Conservation (phyloP, 92 coral and sea anemone species). For the Paramuricea clavata region DNA sequence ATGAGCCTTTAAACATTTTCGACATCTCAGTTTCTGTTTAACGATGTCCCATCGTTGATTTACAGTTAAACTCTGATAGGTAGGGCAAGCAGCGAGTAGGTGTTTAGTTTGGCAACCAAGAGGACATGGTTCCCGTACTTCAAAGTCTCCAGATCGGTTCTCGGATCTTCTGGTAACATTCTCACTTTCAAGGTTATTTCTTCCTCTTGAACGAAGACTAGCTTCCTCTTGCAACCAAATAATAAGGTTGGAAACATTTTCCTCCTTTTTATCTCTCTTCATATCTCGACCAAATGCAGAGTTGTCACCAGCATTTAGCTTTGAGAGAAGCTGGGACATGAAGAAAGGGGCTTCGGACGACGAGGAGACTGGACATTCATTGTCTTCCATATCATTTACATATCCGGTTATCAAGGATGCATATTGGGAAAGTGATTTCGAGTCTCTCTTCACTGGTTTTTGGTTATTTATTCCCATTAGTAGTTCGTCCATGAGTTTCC, state of each 20-base stretch:
- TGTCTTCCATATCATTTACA: slow-evolving; percentile 65
- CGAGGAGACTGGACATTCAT: slow-evolving; percentile 48
- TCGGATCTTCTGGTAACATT: not conserved
- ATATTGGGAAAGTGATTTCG: slow-evolving; percentile 60
- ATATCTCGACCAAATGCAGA: slow-evolving; percentile 55
- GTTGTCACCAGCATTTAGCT: slow-evolving; percentile 60
- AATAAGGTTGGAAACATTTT: slow-evolving; percentile 53
- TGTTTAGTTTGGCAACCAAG: slow-evolving; percentile 71
- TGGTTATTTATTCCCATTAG: slow-evolving; percentile 59
- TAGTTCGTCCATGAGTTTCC: slow-evolving; percentile 75
- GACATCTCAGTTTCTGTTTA: slow-evolving; percentile 60
- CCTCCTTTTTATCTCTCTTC: slow-evolving; percentile 27
- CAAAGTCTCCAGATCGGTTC: not conserved
- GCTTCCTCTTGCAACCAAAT: slow-evolving; percentile 72
- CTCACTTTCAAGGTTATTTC: slow-evolving; percentile 6
- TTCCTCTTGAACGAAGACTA: slow-evolving; percentile 72
- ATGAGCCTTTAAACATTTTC: slow-evolving; percentile 65
- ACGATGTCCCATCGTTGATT: slow-evolving; percentile 75
- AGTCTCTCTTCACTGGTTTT: slow-evolving; percentile 60
- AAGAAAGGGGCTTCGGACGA: slow-evolving; percentile 63
- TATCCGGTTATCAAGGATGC: slow-evolving; percentile 62
- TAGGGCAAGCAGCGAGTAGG: slow-evolving; percentile 70
- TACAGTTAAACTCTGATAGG: slow-evolving; percentile 67
- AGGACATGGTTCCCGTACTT: slow-evolving; percentile 54
- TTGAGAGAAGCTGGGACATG: slow-evolving; percentile 62